Base-by-base conservation (phyloP, 2,888 invertebrate species). In the Neocrepidodera transversa region DNA sequence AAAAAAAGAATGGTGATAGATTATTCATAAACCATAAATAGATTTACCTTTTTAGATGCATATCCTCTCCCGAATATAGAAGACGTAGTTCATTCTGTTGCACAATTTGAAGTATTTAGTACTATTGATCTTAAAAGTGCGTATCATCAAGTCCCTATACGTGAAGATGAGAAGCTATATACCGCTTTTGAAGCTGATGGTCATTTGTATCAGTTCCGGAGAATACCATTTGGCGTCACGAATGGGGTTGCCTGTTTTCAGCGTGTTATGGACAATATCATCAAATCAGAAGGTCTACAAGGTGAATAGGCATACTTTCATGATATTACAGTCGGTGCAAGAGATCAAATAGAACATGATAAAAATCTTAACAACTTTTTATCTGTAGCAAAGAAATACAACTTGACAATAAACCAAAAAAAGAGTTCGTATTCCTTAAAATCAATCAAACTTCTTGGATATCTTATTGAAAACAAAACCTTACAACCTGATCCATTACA, bases 321-420 rank as follows among this genome's bases (percentile, higher is more conserved):
- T 45, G 54, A 54, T 32, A 30, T 45, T 35, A 54, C 45, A 2
- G 26, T 54, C 13, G 42, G 42, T 30, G 52, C 42, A 2, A 26
- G 3, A 43, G 20, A 17, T 8, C 13, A 53, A n/a, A 4, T 5
- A 2, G 16, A 53, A n/a, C 52, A 53, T 32, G 42, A 43, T 16
- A 13, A 26, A 23, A 40, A 40, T 10, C 10, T 28, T 7, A 28
- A 28, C 2, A 28, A 8, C 2, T 28, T 28, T 10, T 10, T n/a
- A n/a, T n/a, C n/a, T n/a, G n/a, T n/a, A n/a, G n/a, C 10, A 8
- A 28, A 28, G 10, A 28, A 28, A 10, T 28, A 8, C 10, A 28
- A 28, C 10, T 10, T 28, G 10, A 28, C 28, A 11, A 32, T 32
- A 2, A 13, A 32, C 13, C n/a, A n/a, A 5, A 32, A n/a, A 13